Base-by-base conservation (phyloP, 2,888 invertebrate species). In the Leptinotarsa haldemani region DNA sequence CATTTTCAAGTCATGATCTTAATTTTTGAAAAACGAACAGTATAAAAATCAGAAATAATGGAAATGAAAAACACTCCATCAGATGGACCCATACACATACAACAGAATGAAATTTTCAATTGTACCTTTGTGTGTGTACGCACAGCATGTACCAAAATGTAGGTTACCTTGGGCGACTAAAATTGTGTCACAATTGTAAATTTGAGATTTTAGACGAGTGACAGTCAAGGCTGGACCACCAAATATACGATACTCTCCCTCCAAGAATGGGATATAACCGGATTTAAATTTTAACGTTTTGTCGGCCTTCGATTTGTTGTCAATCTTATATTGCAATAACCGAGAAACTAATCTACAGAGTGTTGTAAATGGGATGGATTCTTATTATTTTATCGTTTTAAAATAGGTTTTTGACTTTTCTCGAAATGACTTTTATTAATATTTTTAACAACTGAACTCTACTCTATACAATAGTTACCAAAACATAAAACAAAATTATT, bases 141-240 rank as follows among this genome's bases (percentile, higher is more conserved):
- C 71, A 74, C 70, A 74, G 40, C 70, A 71, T 69, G 77, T 74
- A 65, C 73, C 40, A 7, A 63, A 69, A 77, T 71, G 74, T 77
- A 69, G 79, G 79, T 74, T 73, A 77, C 74, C 76, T 79, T 79
- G 75, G 70, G 71, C 70, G 63, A 70, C 48, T 67, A 69, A 72
- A 77, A 74, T 77, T 77, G 72, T 76, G 76, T 74, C 74, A 76
- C 68, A 71, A 71, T 73, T 70, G 74, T 72, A 70, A 73, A 74
- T 77, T 74, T 66, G 63, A 56, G 65, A 74, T 76, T 76, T 77
- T 70, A 70, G 69, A 69, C 69, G 74, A 72, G 65, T 76, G 70
- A 70, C 77, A 74, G 76, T 77, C 77, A 79, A 79, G 79, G 79
- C 74, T 75, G 67, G 69, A 72, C 22, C 20, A 25, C 48, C 69